Base-by-base conservation (phyloP, 2,888 invertebrate genomes). In the Bimastos eiseni region DNA sequence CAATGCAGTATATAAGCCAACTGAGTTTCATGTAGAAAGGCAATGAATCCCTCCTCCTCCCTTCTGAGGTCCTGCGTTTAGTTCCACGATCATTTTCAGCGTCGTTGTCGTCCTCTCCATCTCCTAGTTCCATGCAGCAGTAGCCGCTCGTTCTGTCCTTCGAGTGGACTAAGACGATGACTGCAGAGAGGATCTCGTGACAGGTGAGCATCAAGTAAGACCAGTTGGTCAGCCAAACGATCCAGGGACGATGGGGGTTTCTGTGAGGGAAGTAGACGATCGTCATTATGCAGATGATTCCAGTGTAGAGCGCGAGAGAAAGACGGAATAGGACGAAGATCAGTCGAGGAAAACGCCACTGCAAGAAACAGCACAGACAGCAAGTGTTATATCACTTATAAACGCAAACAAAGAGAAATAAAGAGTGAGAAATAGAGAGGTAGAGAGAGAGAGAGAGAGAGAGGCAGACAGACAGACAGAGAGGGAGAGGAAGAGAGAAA, bases 141-240 rank as follows among this genome's bases (percentile, higher is more conserved):
- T 19, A 6, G 6, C 83, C 83, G 30, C 17, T 83, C 83, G 83
- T 33, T 13, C 83, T 33, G 30, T 83, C 90, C 19, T 6, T 49
- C n/a, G 33, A 37, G 36, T 90, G 90, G 34, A 90, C 36, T 11
- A 91, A 24, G 33, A 91, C 34, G 24, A 91, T 91, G 41, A 90
- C 88, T 30, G 89, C 89, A 19, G 92, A 49, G 49, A 91, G 90
- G 34, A 93, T 90, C 24, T 94, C 91, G 90, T 94, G 93, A 15
- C 93, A 41, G 4, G 93, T 92, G 15, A 94, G 92, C 41, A 94
- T 90, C 11, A 93, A 90, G 92, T 94, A 94, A 21, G 94, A 93
- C 94, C 94, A 94, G 92, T 93, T 94, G 30, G 94, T 94, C n/a
- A 94, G 92, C 90, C 93, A 94, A 19, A 93, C 94, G 19, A 92